Base-by-base conservation (phyloP, 2,888 invertebrate genomes). In the Eretmocerus hayati region DNA sequence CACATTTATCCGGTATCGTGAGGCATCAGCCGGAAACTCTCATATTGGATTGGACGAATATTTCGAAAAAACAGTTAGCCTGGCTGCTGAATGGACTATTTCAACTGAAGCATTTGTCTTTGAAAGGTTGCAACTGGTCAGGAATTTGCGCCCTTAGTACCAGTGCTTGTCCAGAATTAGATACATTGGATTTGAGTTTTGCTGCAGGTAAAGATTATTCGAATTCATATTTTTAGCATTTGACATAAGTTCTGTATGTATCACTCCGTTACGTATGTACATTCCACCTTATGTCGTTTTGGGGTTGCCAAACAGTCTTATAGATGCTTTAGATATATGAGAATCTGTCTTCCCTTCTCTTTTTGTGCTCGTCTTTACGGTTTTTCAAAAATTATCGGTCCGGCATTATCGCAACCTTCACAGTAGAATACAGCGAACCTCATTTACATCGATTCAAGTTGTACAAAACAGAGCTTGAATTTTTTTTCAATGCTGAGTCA, bases 51-150 rank as follows among this genome's bases (percentile, higher is more conserved):
- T 92, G 92, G 89, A 89, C 91, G 56, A 85, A 85, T 58, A 80
- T 94, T 50, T 89, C 89, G 22, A 82, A 90, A 60, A 79, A 87
- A 44, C 94, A 95, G 69, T 75, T 95, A n/a, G 83, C 85, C 1
- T 95, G 95, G 95, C 72, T 95, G n/a, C 79, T 94, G 20, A 83
- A 84, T 13, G 81, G 94, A 13, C 74, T 94, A 51, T 91, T 92
- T 0, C 86, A 89, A 8, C 76, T 94, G 18, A 84, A 87, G 54
- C 83, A 84, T 49, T 76, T 95, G 13, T 87, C 87, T 3, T 72
- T 95, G 31, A 85, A 87, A 46, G 86, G 86, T 33, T 87, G 61
- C 79, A 83, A 61, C 73, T 90, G 61, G 87, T 83, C 74, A 47
- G 84, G 87, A 2, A 85, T 90, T 13, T 77, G 86, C 30, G 90